A percentile compares a stretch with the other conserved stretches of the same genome.
These are phyloP conservation scores for Orthosia gracilis DNA, from an alignment of 2,888 invertebrate genomes.

Conservation along the genomic window DNA sequence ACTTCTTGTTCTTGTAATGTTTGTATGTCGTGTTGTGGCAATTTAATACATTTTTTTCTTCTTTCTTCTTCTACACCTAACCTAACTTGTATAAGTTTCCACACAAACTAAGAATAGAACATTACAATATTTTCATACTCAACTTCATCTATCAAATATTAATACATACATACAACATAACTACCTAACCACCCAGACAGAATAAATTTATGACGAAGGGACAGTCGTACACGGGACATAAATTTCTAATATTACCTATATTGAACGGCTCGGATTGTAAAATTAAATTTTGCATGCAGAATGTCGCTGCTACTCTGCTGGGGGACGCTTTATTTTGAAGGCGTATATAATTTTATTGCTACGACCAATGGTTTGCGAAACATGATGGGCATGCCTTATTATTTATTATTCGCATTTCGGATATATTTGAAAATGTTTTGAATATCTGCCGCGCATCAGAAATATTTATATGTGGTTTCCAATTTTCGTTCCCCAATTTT, in stretches of 20 bases:
- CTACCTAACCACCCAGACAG: slow-evolving; percentile 57
- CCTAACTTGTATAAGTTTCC: background rate
- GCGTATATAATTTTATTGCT: slow-evolving; percentile 91
- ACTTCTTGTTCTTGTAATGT: too few relatives aligned
- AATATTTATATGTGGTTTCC: background rate
- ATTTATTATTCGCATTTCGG: slow-evolving; percentile 70
- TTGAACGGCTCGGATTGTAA: slow-evolving; percentile 89
- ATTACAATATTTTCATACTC: background rate
- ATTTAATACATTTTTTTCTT: too few relatives aligned
- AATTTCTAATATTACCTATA: slow-evolving; percentile 90
- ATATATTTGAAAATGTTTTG: slow-evolving; percentile 28
- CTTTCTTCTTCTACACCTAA: background rate
- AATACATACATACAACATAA: slow-evolving; percentile 47
- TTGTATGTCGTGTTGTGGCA: too few relatives aligned
- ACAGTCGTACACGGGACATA: slow-evolving; percentile 87
- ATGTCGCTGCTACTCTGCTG: slow-evolving; percentile 81
- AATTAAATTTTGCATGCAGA: slow-evolving; percentile 91
- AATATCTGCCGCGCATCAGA: slow-evolving; percentile 1
- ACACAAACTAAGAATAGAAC: background rate
- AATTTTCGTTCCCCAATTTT: background rate
- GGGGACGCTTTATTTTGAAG: slow-evolving; percentile 89
- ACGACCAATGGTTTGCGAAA: slow-evolving; percentile 89
- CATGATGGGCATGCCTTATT: slow-evolving; percentile 82
- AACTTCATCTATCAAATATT: background rate
- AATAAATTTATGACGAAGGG: slow-evolving; percentile 82